Conservation (phyloP, 1,140 invertebrate genomes). For the Drosophila seguyi region DNA sequence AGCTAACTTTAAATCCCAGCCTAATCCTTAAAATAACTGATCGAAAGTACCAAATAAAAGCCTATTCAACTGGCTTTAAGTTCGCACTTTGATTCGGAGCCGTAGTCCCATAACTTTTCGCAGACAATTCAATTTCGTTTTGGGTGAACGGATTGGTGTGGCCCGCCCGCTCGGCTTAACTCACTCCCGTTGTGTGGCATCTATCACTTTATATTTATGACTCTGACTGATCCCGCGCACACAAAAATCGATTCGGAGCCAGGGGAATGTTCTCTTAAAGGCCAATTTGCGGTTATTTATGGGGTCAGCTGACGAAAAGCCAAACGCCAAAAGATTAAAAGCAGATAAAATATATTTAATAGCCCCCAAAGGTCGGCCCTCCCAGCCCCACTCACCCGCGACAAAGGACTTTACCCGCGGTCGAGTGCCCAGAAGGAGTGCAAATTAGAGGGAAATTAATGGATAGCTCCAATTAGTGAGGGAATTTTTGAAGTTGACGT, state of each 20-base stretch:
- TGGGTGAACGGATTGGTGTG: slow-evolving; percentile 14
- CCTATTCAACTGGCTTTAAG: background rate
- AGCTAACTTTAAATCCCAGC: background rate
- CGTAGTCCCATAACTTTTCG: background rate
- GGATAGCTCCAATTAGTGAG: slow-evolving; percentile 36
- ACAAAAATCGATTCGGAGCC: slow-evolving; percentile 49
- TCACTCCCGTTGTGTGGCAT: slow-evolving; percentile 37
- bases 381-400: slow-evolving; percentile 2
- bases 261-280: slow-evolving; percentile 69
- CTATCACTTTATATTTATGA: slow-evolving; percentile 83
- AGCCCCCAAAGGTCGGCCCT: slow-evolving; percentile 50
- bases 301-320: slow-evolving; percentile 78
- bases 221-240: slow-evolving; percentile 41
- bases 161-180: slow-evolving; percentile 2
- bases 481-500: slow-evolving; percentile 36
- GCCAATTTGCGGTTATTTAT: slow-evolving; percentile 83
- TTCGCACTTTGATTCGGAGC: background rate
- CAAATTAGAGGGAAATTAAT: slow-evolving; percentile 36
- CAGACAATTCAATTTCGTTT: slow-evolving; percentile 43
- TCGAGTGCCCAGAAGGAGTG: slow-evolving; percentile 5
- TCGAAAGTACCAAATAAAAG: background rate
- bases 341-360: slow-evolving; percentile 83
- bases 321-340: slow-evolving; percentile 81
- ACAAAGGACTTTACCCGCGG: slow-evolving; percentile 16
- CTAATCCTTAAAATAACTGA: background rate